Evolutionary conservation across 92 coral and sea anemone genomes (phyloP).

Genomic region (Chrysogorgia sp.): DNA sequence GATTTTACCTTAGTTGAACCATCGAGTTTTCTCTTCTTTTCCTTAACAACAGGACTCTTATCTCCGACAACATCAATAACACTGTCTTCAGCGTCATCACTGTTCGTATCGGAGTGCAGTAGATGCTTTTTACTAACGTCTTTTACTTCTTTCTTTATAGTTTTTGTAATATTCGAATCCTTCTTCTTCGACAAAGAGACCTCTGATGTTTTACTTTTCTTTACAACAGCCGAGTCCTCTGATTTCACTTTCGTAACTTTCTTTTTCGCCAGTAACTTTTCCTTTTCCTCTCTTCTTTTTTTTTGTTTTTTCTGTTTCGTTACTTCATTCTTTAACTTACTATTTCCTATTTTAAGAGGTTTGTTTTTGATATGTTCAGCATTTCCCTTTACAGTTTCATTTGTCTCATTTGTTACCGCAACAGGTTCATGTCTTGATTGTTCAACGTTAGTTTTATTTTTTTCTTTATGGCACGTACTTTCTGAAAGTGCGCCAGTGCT

Average conservation of each 20-base stretch:
- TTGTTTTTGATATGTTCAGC: background rate
- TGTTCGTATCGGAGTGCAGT: constrained; percentile 5
- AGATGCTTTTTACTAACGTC: constrained; percentile 36
- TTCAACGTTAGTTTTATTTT: constrained; percentile 17
- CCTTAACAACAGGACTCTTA: constrained; percentile 54
- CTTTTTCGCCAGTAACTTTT: constrained; percentile 44
- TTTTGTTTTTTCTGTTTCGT: constrained; percentile 26
- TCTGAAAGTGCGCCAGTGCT: background rate
- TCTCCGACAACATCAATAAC: constrained; percentile 71
- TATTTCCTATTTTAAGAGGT: constrained; percentile 30
- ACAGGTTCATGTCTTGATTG: constrained; percentile 6
- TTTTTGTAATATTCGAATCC: constrained; percentile 44
- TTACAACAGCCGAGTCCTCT: constrained; percentile 26
- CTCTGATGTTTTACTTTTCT: constrained; percentile 34
- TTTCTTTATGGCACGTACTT: background rate
- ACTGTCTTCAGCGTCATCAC: constrained; percentile 73
- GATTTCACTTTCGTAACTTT: constrained; percentile 31
- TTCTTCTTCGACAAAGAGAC: constrained; percentile 26
- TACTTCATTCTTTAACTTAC: constrained; percentile 25
- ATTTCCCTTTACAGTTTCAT: constrained; percentile 8
- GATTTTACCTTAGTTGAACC: background rate
- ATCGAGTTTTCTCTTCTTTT: constrained; percentile 11
- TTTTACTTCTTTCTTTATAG: constrained; percentile 22
- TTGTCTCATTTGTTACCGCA: constrained; percentile 21
- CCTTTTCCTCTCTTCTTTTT: constrained; percentile 46